These are phyloP conservation scores for Vanacampus margaritifer DNA, from an alignment of 2,113 vertebrate genomes.

Conservation along the genomic window DNA sequence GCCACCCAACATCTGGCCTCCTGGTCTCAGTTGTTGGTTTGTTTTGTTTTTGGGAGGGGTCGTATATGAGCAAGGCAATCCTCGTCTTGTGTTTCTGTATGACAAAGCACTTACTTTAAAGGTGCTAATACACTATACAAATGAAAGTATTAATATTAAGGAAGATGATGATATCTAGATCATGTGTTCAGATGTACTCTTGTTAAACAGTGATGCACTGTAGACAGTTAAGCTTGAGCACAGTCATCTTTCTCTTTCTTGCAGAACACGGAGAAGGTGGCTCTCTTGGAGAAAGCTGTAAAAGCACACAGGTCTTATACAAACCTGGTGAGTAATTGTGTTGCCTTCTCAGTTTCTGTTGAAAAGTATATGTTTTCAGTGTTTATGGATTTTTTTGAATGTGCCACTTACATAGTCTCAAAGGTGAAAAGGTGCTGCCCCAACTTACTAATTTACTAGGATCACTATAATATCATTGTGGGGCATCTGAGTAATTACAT, in stretches of 20 bases:
- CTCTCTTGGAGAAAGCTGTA: slow-evolving; percentile 80
- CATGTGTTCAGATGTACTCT: not conserved
- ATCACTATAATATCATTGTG: not conserved
- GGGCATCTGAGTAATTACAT: not conserved
- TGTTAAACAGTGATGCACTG: not conserved
- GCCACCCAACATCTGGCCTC: too few relatives aligned
- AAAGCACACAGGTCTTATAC: slow-evolving; percentile 82
- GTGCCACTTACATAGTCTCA: not conserved
- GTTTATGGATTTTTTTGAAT: not conserved
- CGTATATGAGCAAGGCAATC: too few relatives aligned
- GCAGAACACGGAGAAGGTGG: slow-evolving; percentile 83
- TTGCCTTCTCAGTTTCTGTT: not conserved
- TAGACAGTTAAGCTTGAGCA: not conserved
- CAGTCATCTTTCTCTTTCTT: slow-evolving; percentile 8
- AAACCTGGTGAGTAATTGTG: slow-evolving; percentile 75
- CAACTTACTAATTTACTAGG: not conserved
- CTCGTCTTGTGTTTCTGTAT: not conserved
- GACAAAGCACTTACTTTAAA: not conserved
- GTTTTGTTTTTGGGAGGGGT: too few relatives aligned
- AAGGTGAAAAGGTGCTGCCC: too few relatives aligned
- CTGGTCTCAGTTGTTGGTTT: too few relatives aligned
- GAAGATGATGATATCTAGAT: not conserved
- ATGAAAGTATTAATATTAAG: too few relatives aligned
- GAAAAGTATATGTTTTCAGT: not conserved
- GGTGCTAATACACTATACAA: too few relatives aligned